Base-by-base conservation (phyloP, 2,797 vertebrate genomes). In the Neosalanx taihuensis region DNA sequence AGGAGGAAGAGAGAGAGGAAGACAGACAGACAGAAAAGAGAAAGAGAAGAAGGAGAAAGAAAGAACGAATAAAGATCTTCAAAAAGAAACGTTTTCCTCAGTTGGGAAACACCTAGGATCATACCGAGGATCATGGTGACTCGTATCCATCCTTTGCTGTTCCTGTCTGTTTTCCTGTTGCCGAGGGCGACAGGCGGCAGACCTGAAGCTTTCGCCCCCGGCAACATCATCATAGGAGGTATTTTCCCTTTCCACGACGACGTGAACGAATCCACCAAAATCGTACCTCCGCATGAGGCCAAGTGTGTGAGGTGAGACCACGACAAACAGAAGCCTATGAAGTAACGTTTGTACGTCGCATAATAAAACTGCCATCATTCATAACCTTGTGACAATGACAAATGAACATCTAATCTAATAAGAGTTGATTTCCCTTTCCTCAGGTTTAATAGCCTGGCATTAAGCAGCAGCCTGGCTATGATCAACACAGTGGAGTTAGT, bases 221-320 rank as follows among this genome's bases (percentile, higher is more conserved):
- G 95, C 74, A 90, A 95, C 73, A 79, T 95, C 57, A 78, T 95
- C 68, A 94, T 95, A n/a, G 94, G 93, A 74, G 95, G 94, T 46
- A 84, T 97, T 70, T 95, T 96, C 75, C 82, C 93, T 23, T 83
- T 95, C 79, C 95, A 96, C 20, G 86, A 87, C 0, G 88, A 80
- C 75, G 93, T 93, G 73, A 31, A 85, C 51, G 84, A 72, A 49
- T 67, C 79, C 6, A 69, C 82, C 49, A 72, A 74, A 6, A 82
- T 87, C 23, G 90, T 88, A 73, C 74, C 77, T 59, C 94, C 93
- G 18, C 80, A 86, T 20, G 84, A 80, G 67, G 85, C 86, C 68
- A 85, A 80, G 0, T 96, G 95, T 67, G 81, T 84, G 70, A 84
- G 90, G 94, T 97, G 74, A 94, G 94, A 91, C 75, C 65, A 29